A percentile compares a stretch with the other conserved stretches of the same genome.
Conservation (phyloP, 1,140 invertebrate genomes). For the Polypedilum vanderplanki region DNA sequence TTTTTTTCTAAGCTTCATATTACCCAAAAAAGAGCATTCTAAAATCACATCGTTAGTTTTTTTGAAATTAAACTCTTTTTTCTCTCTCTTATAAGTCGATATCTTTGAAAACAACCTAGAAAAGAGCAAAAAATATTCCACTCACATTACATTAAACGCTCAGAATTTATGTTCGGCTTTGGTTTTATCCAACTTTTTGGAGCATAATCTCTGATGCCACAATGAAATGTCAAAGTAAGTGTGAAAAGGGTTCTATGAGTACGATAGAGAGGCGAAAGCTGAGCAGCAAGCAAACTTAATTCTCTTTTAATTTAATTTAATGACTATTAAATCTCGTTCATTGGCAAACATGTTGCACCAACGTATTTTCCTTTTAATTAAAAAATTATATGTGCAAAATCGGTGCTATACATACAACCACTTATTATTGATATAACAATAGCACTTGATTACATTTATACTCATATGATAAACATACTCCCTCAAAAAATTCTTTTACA, state of each 20-base stretch:
- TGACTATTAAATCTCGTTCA: constrained; percentile 12
- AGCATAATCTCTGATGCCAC: not conserved
- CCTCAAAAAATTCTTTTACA: no score
- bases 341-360: not conserved
- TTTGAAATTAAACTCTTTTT: no score
- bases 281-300: not conserved
- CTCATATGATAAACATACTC: not conserved
- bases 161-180: not conserved
- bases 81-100: no score
- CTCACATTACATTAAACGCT: not conserved
- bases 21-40: no score
- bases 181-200: not conserved
- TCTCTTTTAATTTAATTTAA: constrained; percentile 8
- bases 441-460: not conserved
- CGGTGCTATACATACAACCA: not conserved
- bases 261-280: not conserved
- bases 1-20: no score
- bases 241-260: not conserved
- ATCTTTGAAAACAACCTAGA: no score
- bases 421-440: not conserved
- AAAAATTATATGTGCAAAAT: not conserved
- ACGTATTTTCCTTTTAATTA: not conserved
- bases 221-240: constrained; percentile 13
- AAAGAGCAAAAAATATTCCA: not conserved
- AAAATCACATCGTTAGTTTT: no score